phyloP scores from a whole-genome alignment of 1,140 invertebrate species.

The Thaumetopoea pityocampa region DNA sequence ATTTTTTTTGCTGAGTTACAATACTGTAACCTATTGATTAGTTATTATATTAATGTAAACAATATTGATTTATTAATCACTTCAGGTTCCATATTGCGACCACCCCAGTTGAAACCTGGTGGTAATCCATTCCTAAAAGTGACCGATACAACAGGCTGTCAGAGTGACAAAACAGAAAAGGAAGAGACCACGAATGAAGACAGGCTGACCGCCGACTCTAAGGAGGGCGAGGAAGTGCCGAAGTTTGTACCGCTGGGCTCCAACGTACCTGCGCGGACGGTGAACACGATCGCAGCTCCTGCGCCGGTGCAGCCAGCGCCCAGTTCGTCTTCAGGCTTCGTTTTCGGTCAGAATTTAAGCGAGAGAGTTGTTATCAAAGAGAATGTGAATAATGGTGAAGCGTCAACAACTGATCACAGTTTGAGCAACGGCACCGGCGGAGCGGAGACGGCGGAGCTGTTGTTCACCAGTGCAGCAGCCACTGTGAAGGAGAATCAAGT shows the following conservation, averaged over 20 bases:
- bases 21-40: no score
- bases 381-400: conserved; percentile 52
- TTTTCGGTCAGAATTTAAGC: conserved; percentile 95
- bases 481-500: conserved; percentile 67
- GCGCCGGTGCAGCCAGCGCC: conserved; percentile 43
- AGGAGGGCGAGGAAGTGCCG: conserved; percentile 47
- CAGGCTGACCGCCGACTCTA: conserved; percentile 37
- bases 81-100: conserved; percentile 60
- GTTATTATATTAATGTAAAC: no score
- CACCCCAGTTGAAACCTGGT: conserved; percentile 58
- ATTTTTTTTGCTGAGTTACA: no score
- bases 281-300: conserved; percentile 46
- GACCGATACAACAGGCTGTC: conserved; percentile 29
- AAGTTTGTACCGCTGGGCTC: conserved; percentile 70
- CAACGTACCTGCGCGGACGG: conserved; percentile 49
- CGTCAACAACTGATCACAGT: conserved; percentile 54
- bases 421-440: conserved; percentile 77
- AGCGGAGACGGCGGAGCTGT: conserved; percentile 77
- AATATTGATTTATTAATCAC: no score
- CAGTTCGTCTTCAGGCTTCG: conserved; percentile 78
- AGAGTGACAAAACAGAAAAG: conserved; percentile 23
- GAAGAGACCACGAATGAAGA: conserved; percentile 29
- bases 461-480: conserved; percentile 77
- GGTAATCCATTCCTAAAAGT: conserved; percentile 61
- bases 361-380: conserved; percentile 82